phyloP scores from a whole-genome alignment of 2,797 vertebrate species.

The Lateolabrax maculatus region DNA sequence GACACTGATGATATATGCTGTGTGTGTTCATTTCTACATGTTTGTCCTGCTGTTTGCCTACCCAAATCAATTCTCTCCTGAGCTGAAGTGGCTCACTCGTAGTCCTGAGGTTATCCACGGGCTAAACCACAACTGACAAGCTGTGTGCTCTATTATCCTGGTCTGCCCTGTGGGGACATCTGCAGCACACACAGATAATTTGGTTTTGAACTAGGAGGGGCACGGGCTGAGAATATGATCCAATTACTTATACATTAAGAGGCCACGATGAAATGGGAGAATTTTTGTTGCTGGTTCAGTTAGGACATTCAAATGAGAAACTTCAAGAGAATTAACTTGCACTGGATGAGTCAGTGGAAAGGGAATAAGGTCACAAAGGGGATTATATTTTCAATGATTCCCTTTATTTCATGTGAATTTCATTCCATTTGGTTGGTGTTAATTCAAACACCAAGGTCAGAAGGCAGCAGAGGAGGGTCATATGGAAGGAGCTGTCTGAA shows the following conservation, averaged over 20 bases:
- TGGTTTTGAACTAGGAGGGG: slow-evolving; percentile 73
- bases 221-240: slow-evolving; percentile 74
- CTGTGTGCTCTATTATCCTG: slow-evolving; percentile 55
- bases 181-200: slow-evolving; percentile 73
- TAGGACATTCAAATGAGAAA: slow-evolving; percentile 61
- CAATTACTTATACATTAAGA: slow-evolving; percentile 79
- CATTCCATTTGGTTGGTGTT: slow-evolving; percentile 32
- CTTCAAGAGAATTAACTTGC: slow-evolving; percentile 60
- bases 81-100: slow-evolving; percentile 42
- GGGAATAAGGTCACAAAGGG: slow-evolving; percentile 57
- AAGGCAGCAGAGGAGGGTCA: slow-evolving; percentile 11
- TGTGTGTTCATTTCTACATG: slow-evolving; percentile 11
- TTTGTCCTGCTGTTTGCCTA: slow-evolving; percentile 42
- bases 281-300: slow-evolving; percentile 57
- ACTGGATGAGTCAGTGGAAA: slow-evolving; percentile 38
- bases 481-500: slow-evolving; percentile 6
- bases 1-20: not conserved
- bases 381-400: slow-evolving; percentile 65
- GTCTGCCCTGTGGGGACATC: slow-evolving; percentile 69
- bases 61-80: slow-evolving; percentile 18
- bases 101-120: slow-evolving; percentile 60
- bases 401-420: slow-evolving; percentile 46
- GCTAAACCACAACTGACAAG: slow-evolving; percentile 59
- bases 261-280: slow-evolving; percentile 68
- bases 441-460: slow-evolving; percentile 60